A percentile compares a stretch with the other conserved stretches of the same genome.
These are phyloP conservation scores for Hoplodrina ambigua DNA, from an alignment of 2,888 invertebrate species.

Conservation along the genomic window DNA sequence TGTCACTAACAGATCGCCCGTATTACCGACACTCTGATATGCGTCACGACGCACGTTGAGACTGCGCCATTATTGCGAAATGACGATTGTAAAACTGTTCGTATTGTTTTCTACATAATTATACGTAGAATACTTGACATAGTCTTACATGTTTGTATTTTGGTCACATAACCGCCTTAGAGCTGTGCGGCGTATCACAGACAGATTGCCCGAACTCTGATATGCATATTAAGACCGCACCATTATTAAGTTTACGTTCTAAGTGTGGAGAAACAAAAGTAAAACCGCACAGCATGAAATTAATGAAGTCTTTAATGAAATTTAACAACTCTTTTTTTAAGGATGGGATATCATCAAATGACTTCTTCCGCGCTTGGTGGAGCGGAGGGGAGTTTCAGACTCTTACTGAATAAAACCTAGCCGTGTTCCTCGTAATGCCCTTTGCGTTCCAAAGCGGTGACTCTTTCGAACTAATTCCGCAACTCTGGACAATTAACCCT, in stretches of 20 bases:
- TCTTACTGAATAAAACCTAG: too few relatives aligned
- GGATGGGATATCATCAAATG: too few relatives aligned
- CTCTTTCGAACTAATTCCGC: too few relatives aligned
- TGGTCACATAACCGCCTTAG: constrained; percentile 69
- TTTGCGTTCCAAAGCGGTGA: too few relatives aligned
- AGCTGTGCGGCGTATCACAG: constrained; percentile 64
- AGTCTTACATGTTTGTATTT: not conserved
- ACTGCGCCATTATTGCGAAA: not conserved
- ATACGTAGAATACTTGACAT: too few relatives aligned
- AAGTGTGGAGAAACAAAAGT: too few relatives aligned
- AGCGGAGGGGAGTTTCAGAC: too few relatives aligned
- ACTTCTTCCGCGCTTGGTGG: too few relatives aligned
- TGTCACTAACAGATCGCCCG: constrained; percentile 68
- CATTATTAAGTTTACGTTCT: not conserved
- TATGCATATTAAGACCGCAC: constrained; percentile 11
- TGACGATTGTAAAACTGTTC: not conserved
- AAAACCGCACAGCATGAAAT: too few relatives aligned
- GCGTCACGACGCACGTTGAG: constrained; percentile 32
- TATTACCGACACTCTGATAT: constrained; percentile 43
- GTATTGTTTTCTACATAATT: constrained; percentile 11
- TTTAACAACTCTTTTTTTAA: too few relatives aligned
- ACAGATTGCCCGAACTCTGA: constrained; percentile 47
- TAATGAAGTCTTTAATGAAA: too few relatives aligned
- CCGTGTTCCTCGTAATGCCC: too few relatives aligned
- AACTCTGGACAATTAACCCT: not conserved